These are phyloP conservation scores for Nebria brevicollis DNA, from an alignment of 2,888 invertebrate species.

Conservation along the genomic window DNA sequence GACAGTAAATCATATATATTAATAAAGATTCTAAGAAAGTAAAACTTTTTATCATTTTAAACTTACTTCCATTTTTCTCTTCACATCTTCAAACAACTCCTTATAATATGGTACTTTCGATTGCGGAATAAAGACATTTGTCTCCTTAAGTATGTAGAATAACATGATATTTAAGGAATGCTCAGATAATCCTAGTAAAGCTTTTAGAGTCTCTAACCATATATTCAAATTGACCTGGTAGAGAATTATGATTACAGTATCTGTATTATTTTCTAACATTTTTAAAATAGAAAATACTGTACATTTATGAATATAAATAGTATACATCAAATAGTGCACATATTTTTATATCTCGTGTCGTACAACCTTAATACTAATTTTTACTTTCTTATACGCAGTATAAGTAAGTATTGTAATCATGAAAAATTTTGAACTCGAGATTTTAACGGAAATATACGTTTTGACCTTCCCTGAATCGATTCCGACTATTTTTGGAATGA, in stretches of 20 bases:
- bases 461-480: no score
- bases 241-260: not conserved
- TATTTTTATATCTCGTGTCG: no score
- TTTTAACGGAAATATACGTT: no score
- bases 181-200: slow-evolving; percentile 59
- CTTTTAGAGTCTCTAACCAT: slow-evolving; percentile 57
- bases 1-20: slow-evolving; percentile 35
- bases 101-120: slow-evolving; percentile 55
- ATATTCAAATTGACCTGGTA: slow-evolving; percentile 56
- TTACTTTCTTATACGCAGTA: no score
- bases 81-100: slow-evolving; percentile 57
- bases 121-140: slow-evolving; percentile 62
- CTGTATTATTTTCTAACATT: no score
- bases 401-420: no score
- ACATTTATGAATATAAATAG: no score
- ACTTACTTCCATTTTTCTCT: slow-evolving; percentile 62
- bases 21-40: not conserved
- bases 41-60: slow-evolving; percentile 12
- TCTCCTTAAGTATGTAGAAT: slow-evolving; percentile 62
- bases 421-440: no score
- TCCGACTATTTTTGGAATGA: no score
- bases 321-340: no score
- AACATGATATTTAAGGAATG: slow-evolving; percentile 64
- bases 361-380: not conserved
- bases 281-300: no score